These are phyloP conservation scores for Netelia fuscicornis DNA, from an alignment of 2,888 invertebrate species.

Conservation along the genomic window DNA sequence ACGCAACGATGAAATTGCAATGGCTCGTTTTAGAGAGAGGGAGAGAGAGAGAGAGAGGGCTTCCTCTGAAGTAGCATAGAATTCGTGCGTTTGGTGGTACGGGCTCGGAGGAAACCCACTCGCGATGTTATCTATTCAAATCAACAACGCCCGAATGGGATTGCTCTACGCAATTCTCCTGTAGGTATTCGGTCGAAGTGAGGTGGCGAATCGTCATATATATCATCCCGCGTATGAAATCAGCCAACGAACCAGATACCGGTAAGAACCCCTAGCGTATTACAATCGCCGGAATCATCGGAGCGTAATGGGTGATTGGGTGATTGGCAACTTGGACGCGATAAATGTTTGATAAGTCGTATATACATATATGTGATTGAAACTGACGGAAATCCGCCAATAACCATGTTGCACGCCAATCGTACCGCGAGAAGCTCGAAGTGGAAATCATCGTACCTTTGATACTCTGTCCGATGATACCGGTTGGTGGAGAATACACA, in stretches of 20 bases:
- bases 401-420: not conserved
- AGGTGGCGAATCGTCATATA: not conserved
- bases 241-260: too few species aligned
- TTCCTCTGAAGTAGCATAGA: not conserved
- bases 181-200: not conserved
- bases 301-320: too few species aligned
- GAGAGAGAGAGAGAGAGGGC: too few species aligned
- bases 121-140: not conserved
- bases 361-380: not conserved
- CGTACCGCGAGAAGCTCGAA: not conserved
- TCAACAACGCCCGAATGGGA: not conserved
- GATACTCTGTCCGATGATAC: not conserved
- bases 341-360: not conserved
- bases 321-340: not conserved
- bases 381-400: not conserved
- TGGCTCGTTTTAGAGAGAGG: not conserved
- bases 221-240: too few species aligned
- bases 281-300: too few species aligned
- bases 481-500: too few species aligned
- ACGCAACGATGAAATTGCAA: conserved; percentile 19
- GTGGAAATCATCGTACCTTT: not conserved
- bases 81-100: not conserved
- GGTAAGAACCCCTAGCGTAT: too few species aligned
- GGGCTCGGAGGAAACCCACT: not conserved
- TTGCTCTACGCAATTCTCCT: not conserved